Conservation (phyloP, 2,888 invertebrate species). For the Drosophila hawaiiensis region DNA sequence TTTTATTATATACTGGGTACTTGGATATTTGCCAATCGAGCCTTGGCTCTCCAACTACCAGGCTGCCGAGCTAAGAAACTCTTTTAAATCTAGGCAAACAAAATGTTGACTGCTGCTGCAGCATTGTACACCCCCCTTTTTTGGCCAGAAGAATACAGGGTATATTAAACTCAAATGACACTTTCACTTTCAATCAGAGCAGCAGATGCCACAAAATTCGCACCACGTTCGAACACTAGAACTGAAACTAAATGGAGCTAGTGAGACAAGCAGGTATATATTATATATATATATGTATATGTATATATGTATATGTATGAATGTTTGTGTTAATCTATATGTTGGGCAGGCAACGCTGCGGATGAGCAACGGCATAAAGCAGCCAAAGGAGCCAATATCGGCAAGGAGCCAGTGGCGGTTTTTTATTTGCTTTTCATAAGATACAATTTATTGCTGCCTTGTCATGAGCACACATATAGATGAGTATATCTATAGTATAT, state of each 20-base stretch:
- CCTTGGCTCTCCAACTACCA: background rate
- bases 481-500: conserved; percentile 18
- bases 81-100: background rate
- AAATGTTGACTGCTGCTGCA: background rate
- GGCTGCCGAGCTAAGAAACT: background rate
- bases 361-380: conserved; percentile 34
- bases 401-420: conserved; percentile 33
- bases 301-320: background rate
- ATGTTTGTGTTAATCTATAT: background rate
- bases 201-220: conserved; percentile 6
- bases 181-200: background rate
- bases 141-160: background rate
- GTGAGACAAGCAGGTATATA: background rate
- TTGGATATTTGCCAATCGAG: background rate
- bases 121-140: background rate
- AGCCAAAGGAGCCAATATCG: conserved; percentile 14
- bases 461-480: conserved; percentile 49
- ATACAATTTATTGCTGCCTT: conserved; percentile 79
- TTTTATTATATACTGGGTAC: background rate
- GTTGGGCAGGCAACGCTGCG: conserved; percentile 38
- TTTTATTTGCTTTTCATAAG: conserved; percentile 76
- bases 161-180: background rate
- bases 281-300: background rate
- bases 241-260: conserved; percentile 11
- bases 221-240: conserved; percentile 11